Base-by-base conservation (phyloP, 2,888 invertebrate species). In the Eristalinus sepulchralis region DNA sequence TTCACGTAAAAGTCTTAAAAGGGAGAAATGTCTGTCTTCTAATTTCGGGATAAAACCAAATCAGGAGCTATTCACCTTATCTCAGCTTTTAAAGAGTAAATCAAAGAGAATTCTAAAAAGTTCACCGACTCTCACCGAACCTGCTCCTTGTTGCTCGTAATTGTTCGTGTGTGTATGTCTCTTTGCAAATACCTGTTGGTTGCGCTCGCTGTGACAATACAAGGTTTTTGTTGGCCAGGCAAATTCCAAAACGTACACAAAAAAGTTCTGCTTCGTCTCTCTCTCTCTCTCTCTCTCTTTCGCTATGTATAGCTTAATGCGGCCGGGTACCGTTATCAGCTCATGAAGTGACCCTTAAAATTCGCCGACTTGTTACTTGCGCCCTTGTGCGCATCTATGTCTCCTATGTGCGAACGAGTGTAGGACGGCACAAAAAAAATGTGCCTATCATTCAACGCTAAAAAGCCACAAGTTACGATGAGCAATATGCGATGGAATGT, bases 101-200 rank as follows among this genome's bases (percentile, higher is more conserved):
- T 3, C 27, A 27, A 27, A 22, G 62, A 67, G 13, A 60, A 53
- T 76, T 63, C 27, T 68, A n/a, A n/a, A n/a, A n/a, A n/a, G n/a
- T n/a, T n/a, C n/a, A n/a, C n/a, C 3, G 8, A 10, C 36, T 70
- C 77, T 77, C 68, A 55, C 55, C 20, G 27, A 36, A 13, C 53
- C 11, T 36, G 6, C 13, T 22, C 67, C n/a, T 27, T 1, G 27
- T 53, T 22, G 57, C 10, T 57, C 27, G 5, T 3, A 27, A 27
- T 27, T 27, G 27, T 5, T 3, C 2, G 27, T 22, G 20, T 55
- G 10, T 55, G 20, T 22, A 71, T 11, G 36, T 63, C 64, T 77
- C 68, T 70, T 73, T 57, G 75, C 70, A 83, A 75, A 83, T 83
- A 83, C 86, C 86, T 86, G 86, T 86, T 86, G 86, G 86, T 60